A percentile compares a stretch with the other conserved stretches of the same genome.
Evolutionary conservation across 2,888 invertebrate genomes (phyloP).

Genomic region (Lasius platythorax): DNA sequence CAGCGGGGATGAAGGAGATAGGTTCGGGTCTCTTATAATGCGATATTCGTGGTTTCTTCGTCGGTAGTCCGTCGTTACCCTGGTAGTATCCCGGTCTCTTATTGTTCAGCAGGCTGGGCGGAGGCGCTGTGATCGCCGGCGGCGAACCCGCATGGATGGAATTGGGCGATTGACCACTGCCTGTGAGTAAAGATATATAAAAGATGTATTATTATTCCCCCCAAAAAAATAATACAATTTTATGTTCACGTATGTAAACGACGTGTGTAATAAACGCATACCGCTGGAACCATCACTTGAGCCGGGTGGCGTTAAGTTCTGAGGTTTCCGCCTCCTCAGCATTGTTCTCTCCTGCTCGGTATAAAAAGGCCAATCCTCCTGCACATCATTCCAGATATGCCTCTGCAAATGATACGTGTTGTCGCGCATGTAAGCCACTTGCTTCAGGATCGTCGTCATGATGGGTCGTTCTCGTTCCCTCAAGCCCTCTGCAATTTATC

Average conservation of each 20-base stretch:
- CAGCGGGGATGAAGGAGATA: conserved; percentile 61
- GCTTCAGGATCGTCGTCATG: conserved; percentile 92
- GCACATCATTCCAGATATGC: conserved; percentile 96
- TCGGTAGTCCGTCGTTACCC: conserved; percentile 87
- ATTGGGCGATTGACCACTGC: conserved; percentile 93
- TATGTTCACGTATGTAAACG: not conserved
- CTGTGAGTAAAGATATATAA: conserved; percentile 75
- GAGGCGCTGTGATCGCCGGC: conserved; percentile 86
- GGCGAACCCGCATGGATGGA: conserved; percentile 92
- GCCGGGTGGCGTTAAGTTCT: conserved; percentile 95
- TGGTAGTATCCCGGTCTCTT: conserved; percentile 90
- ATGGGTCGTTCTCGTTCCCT: conserved; percentile 93
- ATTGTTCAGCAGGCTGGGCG: conserved; percentile 87
- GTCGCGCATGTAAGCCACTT: conserved; percentile 94
- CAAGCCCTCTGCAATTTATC: conserved; percentile 91
- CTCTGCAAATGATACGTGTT: conserved; percentile 96
- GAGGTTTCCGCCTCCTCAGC: conserved; percentile 96
- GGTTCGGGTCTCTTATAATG: conserved; percentile 90
- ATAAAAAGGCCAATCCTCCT: conserved; percentile 98
- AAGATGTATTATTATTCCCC: not conserved
- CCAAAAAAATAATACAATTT: not conserved
- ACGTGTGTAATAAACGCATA: conserved; percentile 49
- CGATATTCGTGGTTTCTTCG: conserved; percentile 95
- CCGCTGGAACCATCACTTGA: conserved; percentile 93
- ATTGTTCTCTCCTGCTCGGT: conserved; percentile 95